phyloP scores from a whole-genome alignment of 1,140 invertebrate species.

The Pseudomyrmex pallidus region DNA sequence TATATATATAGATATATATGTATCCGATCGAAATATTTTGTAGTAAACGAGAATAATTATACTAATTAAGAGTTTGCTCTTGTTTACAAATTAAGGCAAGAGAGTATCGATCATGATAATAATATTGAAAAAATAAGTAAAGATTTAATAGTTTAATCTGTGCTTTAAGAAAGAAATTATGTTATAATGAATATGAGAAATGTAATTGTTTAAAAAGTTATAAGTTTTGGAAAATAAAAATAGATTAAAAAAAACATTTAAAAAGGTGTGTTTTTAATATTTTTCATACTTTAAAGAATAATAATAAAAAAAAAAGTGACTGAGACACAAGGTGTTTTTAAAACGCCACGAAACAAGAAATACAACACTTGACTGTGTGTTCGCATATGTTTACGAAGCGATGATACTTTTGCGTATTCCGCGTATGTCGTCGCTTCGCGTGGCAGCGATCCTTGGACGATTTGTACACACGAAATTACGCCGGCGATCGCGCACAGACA shows the following conservation, averaged over 20 bases:
- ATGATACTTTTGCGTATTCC: constrained; percentile 32
- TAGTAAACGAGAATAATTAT: background rate
- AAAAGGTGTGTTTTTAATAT: constrained; percentile 1
- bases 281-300: background rate
- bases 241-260: background rate
- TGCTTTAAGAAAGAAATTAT: background rate
- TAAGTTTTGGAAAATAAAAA: constrained; percentile 25
- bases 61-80: background rate
- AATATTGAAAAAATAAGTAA: background rate
- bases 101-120: background rate
- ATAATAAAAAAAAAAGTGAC: background rate
- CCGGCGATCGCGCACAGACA: constrained; percentile 34
- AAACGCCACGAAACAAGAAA: background rate
- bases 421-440: background rate
- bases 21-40: background rate
- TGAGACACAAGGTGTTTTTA: background rate
- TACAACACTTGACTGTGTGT: background rate
- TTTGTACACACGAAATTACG: constrained; percentile 32
- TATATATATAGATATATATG: no score
- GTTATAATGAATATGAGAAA: constrained; percentile 1
- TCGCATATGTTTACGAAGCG: background rate
- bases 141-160: background rate
- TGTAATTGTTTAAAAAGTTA: constrained; percentile 18
- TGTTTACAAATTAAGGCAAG: background rate
- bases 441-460: constrained; percentile 48